A percentile compares a stretch with the other conserved stretches of the same genome.
Conservation (phyloP, 2,888 invertebrate genomes). For the Nysson spinosus region DNA sequence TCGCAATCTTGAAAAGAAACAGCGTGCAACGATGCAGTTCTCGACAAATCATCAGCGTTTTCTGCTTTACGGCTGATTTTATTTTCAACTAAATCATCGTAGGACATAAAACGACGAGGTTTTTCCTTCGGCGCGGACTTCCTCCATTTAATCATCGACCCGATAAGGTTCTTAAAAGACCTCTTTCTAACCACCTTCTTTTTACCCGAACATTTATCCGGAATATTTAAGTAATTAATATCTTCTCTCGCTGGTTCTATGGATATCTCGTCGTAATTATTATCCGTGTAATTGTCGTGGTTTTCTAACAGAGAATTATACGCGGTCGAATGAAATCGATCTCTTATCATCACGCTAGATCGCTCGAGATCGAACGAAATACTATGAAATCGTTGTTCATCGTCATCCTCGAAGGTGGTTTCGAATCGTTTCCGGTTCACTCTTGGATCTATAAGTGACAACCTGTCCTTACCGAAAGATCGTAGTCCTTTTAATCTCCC, state of each 20-base stretch:
- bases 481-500: no score
- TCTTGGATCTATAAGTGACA: no score
- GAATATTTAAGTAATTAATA: no score
- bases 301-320: no score
- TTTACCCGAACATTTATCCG: not conserved
- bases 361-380: no score
- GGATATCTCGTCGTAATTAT: constrained; percentile 13
- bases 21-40: constrained; percentile 1
- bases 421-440: no score
- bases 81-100: constrained; percentile 14
- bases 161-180: constrained; percentile 47
- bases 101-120: constrained; percentile 15
- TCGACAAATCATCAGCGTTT: constrained; percentile 7
- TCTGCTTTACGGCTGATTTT: not conserved
- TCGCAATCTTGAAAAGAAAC: not conserved
- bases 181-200: constrained; percentile 7
- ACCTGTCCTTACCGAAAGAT: no score
- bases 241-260: not conserved
- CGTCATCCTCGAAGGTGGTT: no score
- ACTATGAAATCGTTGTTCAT: no score
- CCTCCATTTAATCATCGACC: constrained; percentile 42
- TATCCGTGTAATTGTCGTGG: no score
- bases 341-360: no score
- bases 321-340: no score
- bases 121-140: constrained; percentile 7